phyloP scores from a whole-genome alignment of 2,888 invertebrate genomes.

The Lacanobia oleracea region DNA sequence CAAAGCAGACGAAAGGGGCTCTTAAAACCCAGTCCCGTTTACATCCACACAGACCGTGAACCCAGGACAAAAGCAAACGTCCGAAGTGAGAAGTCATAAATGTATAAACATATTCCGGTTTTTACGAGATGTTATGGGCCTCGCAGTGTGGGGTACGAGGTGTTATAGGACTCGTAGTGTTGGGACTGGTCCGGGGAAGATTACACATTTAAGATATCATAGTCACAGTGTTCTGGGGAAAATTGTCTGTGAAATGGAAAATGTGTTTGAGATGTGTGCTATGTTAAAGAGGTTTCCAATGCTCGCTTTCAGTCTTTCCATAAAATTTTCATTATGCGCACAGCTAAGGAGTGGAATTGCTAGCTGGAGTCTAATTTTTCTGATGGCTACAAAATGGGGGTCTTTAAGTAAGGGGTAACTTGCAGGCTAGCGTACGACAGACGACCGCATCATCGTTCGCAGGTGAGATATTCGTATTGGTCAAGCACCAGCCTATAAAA shows the following conservation, averaged over 20 bases:
- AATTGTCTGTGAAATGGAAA: conserved; percentile 37
- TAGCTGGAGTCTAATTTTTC: no score
- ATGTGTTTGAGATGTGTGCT: background rate
- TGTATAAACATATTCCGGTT: conserved; percentile 76
- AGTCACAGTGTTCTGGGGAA: conserved; percentile 40
- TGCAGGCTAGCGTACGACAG: no score
- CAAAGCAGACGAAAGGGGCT: conserved; percentile 36
- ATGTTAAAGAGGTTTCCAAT: background rate
- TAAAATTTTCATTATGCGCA: background rate
- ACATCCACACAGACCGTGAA: conserved; percentile 26
- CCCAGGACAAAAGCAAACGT: conserved; percentile 54
- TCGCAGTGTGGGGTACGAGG: conserved; percentile 54
- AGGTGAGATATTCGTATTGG: no score
- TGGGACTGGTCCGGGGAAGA: conserved; percentile 61
- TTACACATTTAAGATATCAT: conserved; percentile 68
- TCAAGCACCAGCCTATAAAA: no score
- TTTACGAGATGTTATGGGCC: conserved; percentile 76
- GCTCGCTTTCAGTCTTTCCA: background rate
- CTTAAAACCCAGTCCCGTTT: conserved; percentile 35
- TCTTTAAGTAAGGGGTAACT: no score
- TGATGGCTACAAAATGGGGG: no score
- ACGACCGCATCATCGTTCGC: no score
- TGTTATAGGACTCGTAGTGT: conserved; percentile 66
- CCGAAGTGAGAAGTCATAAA: conserved; percentile 72
- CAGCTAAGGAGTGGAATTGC: no score